Evolutionary conservation across 1,140 invertebrate species (phyloP).

Genomic region (Heliconius eleuchia): DNA sequence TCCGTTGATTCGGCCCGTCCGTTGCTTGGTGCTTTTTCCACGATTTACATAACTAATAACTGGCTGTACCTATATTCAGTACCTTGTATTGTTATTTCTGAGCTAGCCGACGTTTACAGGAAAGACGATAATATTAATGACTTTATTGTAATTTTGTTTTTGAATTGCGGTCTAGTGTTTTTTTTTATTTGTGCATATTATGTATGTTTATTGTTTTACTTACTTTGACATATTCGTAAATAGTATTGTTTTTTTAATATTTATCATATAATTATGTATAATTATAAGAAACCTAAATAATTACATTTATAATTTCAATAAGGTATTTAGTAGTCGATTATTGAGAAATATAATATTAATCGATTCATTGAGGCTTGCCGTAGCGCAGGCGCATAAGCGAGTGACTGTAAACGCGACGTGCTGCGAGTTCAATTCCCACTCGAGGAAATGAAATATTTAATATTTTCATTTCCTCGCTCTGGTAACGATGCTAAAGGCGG

Average conservation of each 20-base stretch:
- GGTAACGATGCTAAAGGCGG: no score
- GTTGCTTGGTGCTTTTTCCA: conserved; percentile 60
- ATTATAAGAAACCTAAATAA: neutral
- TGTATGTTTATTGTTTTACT: neutral
- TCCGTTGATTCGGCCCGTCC: conserved; percentile 71
- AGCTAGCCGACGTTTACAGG: conserved; percentile 9
- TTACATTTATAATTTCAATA: neutral
- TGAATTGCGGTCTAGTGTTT: neutral
- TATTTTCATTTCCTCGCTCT: no score
- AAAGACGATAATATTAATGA: conserved; percentile 19
- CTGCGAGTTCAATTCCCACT: no score
- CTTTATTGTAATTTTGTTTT: conserved; percentile 20
- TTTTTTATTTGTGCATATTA: neutral
- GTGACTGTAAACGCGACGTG: no score
- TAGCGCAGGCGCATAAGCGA: no score
- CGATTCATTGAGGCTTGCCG: no score
- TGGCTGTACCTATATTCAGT: conserved; percentile 36
- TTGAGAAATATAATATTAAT: no score
- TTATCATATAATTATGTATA: neutral
- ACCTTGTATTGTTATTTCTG: conserved; percentile 23
- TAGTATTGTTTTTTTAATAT: no score
- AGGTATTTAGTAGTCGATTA: no score
- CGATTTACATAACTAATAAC: conserved; percentile 68
- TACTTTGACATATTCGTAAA: neutral
- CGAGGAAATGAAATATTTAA: no score